Conservation (phyloP, 2,113 vertebrate genomes). For the Menura novaehollandiae region DNA sequence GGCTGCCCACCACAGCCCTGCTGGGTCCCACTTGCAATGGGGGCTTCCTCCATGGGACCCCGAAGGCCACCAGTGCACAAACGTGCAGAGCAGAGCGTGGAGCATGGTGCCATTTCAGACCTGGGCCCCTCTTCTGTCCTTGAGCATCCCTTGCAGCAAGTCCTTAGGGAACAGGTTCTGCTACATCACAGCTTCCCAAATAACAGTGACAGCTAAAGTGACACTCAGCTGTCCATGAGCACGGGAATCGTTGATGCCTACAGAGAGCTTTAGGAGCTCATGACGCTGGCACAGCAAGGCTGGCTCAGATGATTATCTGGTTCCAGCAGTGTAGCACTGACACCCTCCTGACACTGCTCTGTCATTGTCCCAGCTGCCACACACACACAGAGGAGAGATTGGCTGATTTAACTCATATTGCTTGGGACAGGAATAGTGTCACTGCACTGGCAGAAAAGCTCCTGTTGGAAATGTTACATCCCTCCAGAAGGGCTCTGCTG, state of each 20-base stretch:
- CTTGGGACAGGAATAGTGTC: background rate
- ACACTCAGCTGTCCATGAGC: background rate
- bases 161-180: background rate
- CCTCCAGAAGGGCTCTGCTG: background rate
- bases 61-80: background rate
- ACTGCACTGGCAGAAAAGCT: background rate
- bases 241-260: background rate
- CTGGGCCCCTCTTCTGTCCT: background rate
- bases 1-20: rapidly evolving
- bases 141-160: background rate
- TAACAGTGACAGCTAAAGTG: background rate
- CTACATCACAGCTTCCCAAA: background rate
- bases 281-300: background rate
- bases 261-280: background rate
- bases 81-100: background rate
- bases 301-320: background rate
- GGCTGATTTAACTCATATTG: background rate
- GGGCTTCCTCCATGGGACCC: background rate
- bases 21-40: background rate
- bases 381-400: background rate
- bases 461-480: background rate
- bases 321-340: background rate
- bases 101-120: background rate
- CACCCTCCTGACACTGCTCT: background rate
- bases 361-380: background rate